These are phyloP conservation scores for Aramus guarauna DNA, from an alignment of 2,113 vertebrate genomes.

Conservation along the genomic window DNA sequence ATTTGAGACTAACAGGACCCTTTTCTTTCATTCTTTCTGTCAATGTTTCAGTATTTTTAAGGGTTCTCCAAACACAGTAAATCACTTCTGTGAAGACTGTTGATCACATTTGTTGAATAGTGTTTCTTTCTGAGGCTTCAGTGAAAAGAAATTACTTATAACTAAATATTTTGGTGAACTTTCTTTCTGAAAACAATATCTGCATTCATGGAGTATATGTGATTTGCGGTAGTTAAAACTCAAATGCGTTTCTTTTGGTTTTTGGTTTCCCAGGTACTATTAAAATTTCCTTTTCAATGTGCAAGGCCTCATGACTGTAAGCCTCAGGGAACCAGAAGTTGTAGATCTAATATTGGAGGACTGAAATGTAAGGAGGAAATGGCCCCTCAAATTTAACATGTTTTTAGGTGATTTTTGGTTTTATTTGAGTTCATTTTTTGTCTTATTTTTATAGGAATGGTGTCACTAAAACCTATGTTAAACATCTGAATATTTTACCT, in stretches of 20 bases:
- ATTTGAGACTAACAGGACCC: background rate
- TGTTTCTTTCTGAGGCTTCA: background rate
- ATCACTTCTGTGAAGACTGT: background rate
- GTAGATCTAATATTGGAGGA: background rate
- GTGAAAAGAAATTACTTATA: background rate
- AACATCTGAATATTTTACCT: background rate
- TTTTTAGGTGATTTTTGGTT: background rate
- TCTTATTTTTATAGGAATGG: background rate
- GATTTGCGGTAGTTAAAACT: background rate
- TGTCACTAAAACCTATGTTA: background rate
- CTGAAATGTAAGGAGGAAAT: background rate
- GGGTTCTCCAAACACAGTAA: background rate
- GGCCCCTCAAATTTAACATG: background rate
- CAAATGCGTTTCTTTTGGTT: background rate
- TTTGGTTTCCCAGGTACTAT: background rate
- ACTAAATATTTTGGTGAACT: background rate
- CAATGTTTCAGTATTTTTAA: background rate
- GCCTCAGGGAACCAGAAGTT: background rate
- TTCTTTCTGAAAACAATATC: background rate
- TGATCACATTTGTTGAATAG: background rate
- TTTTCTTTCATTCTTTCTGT: background rate
- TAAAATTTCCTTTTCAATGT: background rate
- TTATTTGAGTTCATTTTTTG: background rate
- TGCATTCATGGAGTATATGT: background rate
- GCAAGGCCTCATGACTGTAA: background rate